Evolutionary conservation across 1,140 invertebrate species (phyloP), one percentile per base, ranked within the genome.

Genomic region (Plodia interpunctella): DNA sequence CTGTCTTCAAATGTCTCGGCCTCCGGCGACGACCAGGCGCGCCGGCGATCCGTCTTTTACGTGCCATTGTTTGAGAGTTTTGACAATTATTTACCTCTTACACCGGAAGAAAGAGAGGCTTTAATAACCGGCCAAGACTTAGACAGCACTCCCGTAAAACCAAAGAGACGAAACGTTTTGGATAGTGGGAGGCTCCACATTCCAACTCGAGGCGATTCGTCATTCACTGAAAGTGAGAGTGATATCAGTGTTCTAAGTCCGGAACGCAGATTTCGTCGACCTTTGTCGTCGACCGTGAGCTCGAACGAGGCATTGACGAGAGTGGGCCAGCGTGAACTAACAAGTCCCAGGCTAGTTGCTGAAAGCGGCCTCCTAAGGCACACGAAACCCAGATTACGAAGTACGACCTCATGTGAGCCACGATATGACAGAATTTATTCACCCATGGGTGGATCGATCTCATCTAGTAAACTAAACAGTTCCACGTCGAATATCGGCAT

Each of bases 11-110:
- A 73, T 55, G 70, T 70, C 53, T 69, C 75, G 60, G 59, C 73
- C 67, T 76, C 73, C 70, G 80, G 72, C 77, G 87, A 81, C 62
- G 88, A 90, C 51, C 77, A 85, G 65, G 72, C 80, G 25, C 81
- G 91, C 11, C 90, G 92, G 32, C 90, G 91, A 52, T 92, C 92
- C 52, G 90, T 91, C 57, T 92, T 92, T 80, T 92, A 92, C 70
- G 90, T 92, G 57, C 91, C 92, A 63, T 75, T 92, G 57, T 90
- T 92, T 15, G 88, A 90, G 67, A 90, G 88, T 66, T 88, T 90
- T 52, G 88, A 90, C 57, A 90, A 90, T 61, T 90, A 90, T 59
- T 69, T 90, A 50, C 90, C 90, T 13, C 70, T 90, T 32, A 83
- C 87, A 13, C 69, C 78, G 25, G 81, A 87, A 73, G 83, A 88